Base-by-base conservation (phyloP, 2,113 vertebrate genomes). In the Coptodon rendalli region DNA sequence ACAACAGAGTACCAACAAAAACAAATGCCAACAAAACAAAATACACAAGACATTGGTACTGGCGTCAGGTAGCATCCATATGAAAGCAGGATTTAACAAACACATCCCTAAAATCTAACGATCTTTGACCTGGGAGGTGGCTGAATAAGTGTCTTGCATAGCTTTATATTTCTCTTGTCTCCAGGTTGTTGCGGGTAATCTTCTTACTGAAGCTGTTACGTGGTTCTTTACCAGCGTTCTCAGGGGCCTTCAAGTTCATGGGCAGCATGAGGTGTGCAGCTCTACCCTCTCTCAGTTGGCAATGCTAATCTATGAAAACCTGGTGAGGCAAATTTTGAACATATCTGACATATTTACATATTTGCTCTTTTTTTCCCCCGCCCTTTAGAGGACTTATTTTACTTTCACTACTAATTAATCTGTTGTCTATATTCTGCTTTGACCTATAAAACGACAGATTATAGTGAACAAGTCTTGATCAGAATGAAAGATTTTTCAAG, bases 181-280 rank as follows among this genome's bases (percentile, higher is more conserved):
- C 31, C 94, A 99, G 99, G 98, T 98, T 38, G 93, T 97, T 13
- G 93, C 95, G 2, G 96, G 96, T 53, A 98, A 97, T 83, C 96
- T 99, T 87, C 97, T 98, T 14, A 96, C 98, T 0, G 99, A 99
- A 56, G 98, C 98, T 0, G 98, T 98, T 66, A 97, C 96, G 0
- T 99, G 98, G 97, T 97, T 99, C 87, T 99, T 96, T 88, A 97
- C 96, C 92, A 98, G 98, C 0, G 98, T 99, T 81, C 96, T 99
- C 80, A 96, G 96, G 88, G 98, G 97, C 4, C 96, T 99, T 84
- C 98, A 99, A 94, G 95, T 97, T 24, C 98, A 99, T 0, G 99
- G 99, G 53, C 98, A 99, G 91, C 99, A 99, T 0, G 97, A 99
- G 1, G 97, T 97, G 84, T 99, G 98, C 95, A 97, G 97, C 91